Conservation (phyloP, 1,140 invertebrate species). For the Nymphalis io region DNA sequence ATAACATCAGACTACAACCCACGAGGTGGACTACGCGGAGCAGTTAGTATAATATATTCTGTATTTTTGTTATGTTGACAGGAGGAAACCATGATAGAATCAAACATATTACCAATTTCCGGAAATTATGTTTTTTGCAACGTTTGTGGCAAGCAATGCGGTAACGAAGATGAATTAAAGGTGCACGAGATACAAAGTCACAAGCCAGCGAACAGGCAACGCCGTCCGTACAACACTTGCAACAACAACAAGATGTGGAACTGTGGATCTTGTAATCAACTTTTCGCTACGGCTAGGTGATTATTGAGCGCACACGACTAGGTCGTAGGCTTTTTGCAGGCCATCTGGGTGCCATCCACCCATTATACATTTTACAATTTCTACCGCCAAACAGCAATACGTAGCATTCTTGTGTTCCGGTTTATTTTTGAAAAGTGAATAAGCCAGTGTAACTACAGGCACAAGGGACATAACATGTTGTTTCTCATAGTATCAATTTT, state of each 20-base stretch:
- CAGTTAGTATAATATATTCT: no score
- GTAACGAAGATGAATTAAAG: slow-evolving; percentile 49
- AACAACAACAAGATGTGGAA: slow-evolving; percentile 73
- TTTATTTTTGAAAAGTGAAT: no score
- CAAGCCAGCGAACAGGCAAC: slow-evolving; percentile 24
- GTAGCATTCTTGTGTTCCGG: no score
- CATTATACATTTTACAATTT: no score
- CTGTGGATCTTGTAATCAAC: slow-evolving; percentile 71
- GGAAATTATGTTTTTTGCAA: slow-evolving; percentile 39
- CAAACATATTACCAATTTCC: not conserved
- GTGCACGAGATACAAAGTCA: slow-evolving; percentile 42
- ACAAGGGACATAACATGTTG: no score
- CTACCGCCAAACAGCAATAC: no score
- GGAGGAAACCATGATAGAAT: slow-evolving; percentile 32
- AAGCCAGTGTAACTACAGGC: no score
- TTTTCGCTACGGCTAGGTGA: slow-evolving; percentile 70
- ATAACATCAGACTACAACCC: no score
- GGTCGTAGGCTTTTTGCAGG: no score
- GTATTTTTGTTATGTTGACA: slow-evolving; percentile 13
- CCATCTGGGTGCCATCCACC: no score
- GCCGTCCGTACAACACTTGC: slow-evolving; percentile 45
- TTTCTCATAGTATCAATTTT: no score
- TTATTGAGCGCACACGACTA: not conserved
- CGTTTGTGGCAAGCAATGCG: slow-evolving; percentile 45
- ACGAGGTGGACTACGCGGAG: no score